These are phyloP conservation scores for Micronycteris hirsuta DNA, from an alignment of 2,113 vertebrate genomes.

Conservation along the genomic window DNA sequence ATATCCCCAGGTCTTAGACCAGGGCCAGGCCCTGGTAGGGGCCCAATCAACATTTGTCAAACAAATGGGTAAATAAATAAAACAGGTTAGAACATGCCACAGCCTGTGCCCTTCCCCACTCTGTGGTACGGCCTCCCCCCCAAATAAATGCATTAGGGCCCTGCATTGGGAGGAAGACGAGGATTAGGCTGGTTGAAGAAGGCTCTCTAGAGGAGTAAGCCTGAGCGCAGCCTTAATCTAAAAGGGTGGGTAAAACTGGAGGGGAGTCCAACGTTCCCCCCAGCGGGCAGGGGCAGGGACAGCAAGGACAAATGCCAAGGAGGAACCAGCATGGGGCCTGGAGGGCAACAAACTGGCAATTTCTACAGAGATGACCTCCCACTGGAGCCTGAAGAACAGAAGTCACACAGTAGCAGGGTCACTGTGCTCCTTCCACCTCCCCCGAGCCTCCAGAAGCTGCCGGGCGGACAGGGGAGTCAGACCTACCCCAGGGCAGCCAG, in stretches of 20 bases:
- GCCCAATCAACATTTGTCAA: background rate
- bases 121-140: background rate
- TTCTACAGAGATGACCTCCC: background rate
- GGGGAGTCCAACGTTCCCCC: background rate
- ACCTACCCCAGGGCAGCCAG: background rate
- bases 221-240: background rate
- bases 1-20: background rate
- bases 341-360: background rate
- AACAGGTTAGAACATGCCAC: background rate
- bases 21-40: background rate
- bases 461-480: background rate
- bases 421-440: background rate
- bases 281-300: background rate
- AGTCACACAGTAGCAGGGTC: background rate
- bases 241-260: background rate
- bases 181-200: background rate
- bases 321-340: background rate
- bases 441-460: background rate
- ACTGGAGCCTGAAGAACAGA: background rate
- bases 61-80: background rate
- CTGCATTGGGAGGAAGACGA: background rate
- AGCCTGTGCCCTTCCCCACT: background rate
- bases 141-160: background rate
- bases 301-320: background rate
- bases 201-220: background rate